A percentile compares a stretch with the other conserved stretches of the same genome.
Conservation (phyloP, 2,113 vertebrate species). For the Seriola aureovittata region DNA sequence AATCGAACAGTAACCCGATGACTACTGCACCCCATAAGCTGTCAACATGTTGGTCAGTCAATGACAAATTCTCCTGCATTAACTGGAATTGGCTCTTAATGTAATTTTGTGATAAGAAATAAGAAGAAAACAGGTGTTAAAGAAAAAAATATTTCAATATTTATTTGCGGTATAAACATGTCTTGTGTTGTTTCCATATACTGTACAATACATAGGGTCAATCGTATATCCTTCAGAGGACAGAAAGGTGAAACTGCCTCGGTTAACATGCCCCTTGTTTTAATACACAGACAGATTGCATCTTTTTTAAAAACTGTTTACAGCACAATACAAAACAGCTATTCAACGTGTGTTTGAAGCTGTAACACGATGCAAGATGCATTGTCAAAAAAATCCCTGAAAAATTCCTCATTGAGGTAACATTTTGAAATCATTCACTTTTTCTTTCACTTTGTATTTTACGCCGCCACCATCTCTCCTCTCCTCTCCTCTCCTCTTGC, state of each 20-base stretch:
- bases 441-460: constrained; percentile 62
- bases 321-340: constrained; percentile 91
- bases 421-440: constrained; percentile 81
- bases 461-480: background rate
- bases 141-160: constrained; percentile 99
- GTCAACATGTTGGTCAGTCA: background rate
- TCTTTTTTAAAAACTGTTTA: constrained; percentile 88
- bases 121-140: constrained; percentile 83
- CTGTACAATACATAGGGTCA: constrained; percentile 90
- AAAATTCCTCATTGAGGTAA: constrained; percentile 97
- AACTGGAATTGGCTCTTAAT: background rate
- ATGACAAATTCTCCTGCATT: background rate
- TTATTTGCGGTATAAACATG: constrained; percentile 99
- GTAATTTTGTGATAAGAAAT: constrained; percentile 1
- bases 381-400: constrained; percentile 97
- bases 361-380: constrained; percentile 91
- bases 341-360: constrained; percentile 88
- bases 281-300: constrained; percentile 89
- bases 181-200: constrained; percentile 93
- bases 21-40: background rate
- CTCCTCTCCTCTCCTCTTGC: background rate
- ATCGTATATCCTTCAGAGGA: constrained; percentile 92
- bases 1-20: background rate
- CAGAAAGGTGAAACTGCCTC: constrained; percentile 90
- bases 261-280: constrained; percentile 87